Conservation (phyloP, 2,797 vertebrate genomes). For the Orestias chungarensis region DNA sequence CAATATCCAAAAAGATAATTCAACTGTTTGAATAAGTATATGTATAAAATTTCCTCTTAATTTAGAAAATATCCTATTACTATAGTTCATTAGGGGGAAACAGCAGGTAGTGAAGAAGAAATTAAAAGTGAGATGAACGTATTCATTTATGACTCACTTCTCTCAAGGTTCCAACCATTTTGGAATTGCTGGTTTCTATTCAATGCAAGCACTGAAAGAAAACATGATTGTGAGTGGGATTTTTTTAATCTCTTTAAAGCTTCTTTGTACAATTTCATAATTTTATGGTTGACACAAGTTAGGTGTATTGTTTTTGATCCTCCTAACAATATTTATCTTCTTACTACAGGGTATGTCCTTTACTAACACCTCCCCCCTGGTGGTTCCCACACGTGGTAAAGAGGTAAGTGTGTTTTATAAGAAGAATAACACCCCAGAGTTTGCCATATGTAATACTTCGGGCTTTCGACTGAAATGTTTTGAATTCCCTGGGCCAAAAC, state of each 20-base stretch:
- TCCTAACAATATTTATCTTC: conserved; percentile 2
- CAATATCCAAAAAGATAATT: background rate
- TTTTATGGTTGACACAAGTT: background rate
- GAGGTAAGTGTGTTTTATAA: conserved; percentile 56
- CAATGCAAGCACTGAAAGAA: conserved; percentile 77
- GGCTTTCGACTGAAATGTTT: background rate
- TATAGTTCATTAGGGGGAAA: background rate
- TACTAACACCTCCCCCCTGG: conserved; percentile 82
- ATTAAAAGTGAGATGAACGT: background rate
- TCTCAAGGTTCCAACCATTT: conserved; percentile 81
- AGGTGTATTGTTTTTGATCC: background rate
- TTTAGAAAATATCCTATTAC: background rate
- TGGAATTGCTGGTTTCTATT: conserved; percentile 81
- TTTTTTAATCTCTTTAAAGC: background rate
- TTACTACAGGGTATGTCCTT: conserved; percentile 78
- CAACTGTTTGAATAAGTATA: background rate
- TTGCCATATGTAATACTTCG: background rate
- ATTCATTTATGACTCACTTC: background rate
- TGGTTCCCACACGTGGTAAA: conserved; percentile 80
- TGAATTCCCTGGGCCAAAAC: background rate
- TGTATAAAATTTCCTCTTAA: background rate
- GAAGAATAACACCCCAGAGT: background rate
- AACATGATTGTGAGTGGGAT: conserved; percentile 80
- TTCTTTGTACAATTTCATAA: no score
- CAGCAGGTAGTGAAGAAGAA: no score